Evolutionary conservation across 2,888 invertebrate species (phyloP).

Genomic region (Allygus modestus): DNA sequence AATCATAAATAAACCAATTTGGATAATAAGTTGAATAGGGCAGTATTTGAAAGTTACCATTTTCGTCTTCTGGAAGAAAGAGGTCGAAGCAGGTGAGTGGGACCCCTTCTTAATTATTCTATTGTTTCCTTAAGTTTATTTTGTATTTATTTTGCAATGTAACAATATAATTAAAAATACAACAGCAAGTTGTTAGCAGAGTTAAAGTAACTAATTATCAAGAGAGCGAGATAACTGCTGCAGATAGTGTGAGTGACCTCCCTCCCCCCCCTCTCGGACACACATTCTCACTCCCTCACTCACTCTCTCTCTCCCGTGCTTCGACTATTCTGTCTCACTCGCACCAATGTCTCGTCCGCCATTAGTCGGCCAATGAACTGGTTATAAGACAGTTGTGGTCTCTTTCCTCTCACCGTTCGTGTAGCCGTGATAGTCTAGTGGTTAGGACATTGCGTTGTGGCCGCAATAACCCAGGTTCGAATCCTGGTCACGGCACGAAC

Average conservation of each 20-base stretch:
- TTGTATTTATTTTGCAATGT: no score
- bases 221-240: no score
- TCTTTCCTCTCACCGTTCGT: background rate
- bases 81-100: no score
- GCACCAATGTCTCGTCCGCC: background rate
- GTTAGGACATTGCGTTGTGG: constrained; percentile 87
- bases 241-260: background rate
- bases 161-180: background rate
- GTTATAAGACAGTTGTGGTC: background rate
- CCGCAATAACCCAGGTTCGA: constrained; percentile 87
- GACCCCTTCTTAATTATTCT: no score
- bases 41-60: no score
- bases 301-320: background rate
- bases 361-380: background rate
- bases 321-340: background rate
- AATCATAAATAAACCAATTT: no score
- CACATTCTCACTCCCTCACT: background rate
- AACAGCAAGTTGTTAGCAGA: no score
- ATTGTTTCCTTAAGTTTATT: no score
- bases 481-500: constrained; percentile 47
- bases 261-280: background rate
- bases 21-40: no score
- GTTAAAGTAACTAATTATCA: no score
- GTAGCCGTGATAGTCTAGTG: constrained; percentile 79
- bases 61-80: no score